phyloP scores from a whole-genome alignment of 2,113 vertebrate genomes.

The Psittacula cyanocephala region DNA sequence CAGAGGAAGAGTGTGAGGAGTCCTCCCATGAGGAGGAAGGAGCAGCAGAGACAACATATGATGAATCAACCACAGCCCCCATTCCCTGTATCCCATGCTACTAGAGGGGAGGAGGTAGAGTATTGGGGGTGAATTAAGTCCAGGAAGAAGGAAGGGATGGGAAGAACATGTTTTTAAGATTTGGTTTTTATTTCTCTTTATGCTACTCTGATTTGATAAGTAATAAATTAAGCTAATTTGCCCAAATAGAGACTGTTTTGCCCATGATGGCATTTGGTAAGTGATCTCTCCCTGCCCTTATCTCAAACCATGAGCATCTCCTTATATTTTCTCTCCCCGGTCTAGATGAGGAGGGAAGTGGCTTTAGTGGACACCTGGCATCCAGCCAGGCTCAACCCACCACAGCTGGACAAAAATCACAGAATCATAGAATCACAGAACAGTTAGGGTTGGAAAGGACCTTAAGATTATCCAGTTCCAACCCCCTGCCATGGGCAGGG shows the following conservation, averaged over 20 bases:
- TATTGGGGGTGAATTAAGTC: neutral
- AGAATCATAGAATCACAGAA: too few species aligned
- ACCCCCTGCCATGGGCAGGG: too few species aligned
- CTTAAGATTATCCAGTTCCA: too few species aligned
- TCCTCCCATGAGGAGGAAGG: fast-evolving
- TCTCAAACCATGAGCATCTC: neutral
- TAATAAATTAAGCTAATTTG: neutral
- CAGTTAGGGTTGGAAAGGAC: too few species aligned
- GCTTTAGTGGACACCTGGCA: neutral
- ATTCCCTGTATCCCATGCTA: fast-evolving
- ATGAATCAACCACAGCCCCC: neutral
- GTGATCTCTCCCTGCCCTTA: neutral
- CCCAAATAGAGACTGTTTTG: neutral
- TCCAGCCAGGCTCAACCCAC: neutral
- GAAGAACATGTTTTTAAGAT: neutral
- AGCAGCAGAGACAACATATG: neutral
- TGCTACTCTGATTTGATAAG: neutral
- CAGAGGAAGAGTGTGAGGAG: neutral
- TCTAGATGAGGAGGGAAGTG: neutral
- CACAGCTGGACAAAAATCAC: neutral
- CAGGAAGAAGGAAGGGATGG: fast-evolving
- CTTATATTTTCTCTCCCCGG: neutral
- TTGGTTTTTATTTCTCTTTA: neutral
- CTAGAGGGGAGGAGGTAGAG: neutral
- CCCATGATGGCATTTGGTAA: neutral